Percentiles rank a stretch among this genome's conserved stretches.
Conservation (phyloP, 2,888 invertebrate genomes). For the Heteromyza rotundicornis region DNA sequence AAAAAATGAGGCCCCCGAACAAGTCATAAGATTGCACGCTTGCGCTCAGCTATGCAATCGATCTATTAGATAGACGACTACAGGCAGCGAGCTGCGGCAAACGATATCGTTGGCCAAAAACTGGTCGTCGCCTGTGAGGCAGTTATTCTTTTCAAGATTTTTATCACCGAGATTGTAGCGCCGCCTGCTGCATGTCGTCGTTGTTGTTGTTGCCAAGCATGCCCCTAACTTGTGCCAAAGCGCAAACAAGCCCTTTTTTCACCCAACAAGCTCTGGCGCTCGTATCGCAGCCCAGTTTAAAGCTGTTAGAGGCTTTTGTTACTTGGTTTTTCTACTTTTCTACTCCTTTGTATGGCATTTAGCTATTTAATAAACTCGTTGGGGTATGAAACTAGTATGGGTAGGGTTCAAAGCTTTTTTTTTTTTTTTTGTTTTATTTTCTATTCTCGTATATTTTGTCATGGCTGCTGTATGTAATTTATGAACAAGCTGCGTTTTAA, state of each 20-base stretch:
- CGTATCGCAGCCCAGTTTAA: background rate
- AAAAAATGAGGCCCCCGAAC: background rate
- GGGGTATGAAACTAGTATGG: background rate
- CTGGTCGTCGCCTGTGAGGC: no score
- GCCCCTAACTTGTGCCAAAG: conserved; percentile 19
- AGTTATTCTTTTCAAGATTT: conserved; percentile 13
- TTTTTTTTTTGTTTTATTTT: no score
- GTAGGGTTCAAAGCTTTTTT: no score
- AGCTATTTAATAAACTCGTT: conserved; percentile 4
- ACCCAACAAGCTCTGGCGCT: background rate
- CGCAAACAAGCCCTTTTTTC: conserved; percentile 12
- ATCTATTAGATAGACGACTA: conserved; percentile 10
- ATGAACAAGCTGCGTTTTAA: no score
- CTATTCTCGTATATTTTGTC: no score
- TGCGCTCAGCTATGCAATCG: conserved; percentile 9
- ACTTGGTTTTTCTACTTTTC: background rate
- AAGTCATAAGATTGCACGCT: background rate
- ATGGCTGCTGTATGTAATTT: no score
- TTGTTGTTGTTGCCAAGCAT: conserved; percentile 20
- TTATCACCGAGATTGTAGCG: conserved; percentile 1
- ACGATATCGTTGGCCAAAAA: no score
- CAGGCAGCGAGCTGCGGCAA: no score
- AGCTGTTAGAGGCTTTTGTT: no score
- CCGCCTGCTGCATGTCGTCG: conserved; percentile 8
- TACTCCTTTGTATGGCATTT: background rate